phyloP scores from a whole-genome alignment of 1,140 invertebrate genomes.

The Heterodera schachtii region DNA sequence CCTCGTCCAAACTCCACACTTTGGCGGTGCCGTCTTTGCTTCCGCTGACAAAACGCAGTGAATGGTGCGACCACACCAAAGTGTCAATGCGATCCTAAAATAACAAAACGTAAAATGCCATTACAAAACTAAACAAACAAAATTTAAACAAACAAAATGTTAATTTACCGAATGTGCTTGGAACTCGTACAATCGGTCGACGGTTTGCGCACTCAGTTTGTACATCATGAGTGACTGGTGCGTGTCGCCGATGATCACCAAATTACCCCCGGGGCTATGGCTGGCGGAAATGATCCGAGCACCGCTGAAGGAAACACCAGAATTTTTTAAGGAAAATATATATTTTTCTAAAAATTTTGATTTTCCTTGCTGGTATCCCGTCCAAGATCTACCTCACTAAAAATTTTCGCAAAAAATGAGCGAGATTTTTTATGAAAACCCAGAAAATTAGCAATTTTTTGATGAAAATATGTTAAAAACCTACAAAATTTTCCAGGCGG shows the following conservation, averaged over 20 bases:
- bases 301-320: slow-evolving; percentile 67
- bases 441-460: too few species aligned
- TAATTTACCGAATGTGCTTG: slow-evolving; percentile 77
- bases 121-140: too few species aligned
- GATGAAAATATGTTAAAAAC: too few species aligned
- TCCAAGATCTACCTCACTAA: too few species aligned
- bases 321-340: background rate
- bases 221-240: slow-evolving; percentile 92
- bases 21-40: slow-evolving; percentile 93
- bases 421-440: too few species aligned
- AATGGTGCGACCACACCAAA: slow-evolving; percentile 87
- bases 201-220: slow-evolving; percentile 77
- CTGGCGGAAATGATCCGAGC: slow-evolving; percentile 94
- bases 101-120: slow-evolving; percentile 29
- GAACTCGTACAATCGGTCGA: slow-evolving; percentile 77
- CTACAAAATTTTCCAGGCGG: too few species aligned
- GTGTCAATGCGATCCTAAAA: slow-evolving; percentile 86
- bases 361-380: too few species aligned
- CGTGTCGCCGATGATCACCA: slow-evolving; percentile 87
- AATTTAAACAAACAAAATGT: slow-evolving; percentile 33
- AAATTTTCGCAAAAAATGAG: too few species aligned
- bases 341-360: background rate
- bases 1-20: slow-evolving; percentile 91
- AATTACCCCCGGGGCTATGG: slow-evolving; percentile 84
- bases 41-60: slow-evolving; percentile 85